phyloP scores from a whole-genome alignment of 1,140 invertebrate species.

The Panagrolaimus sp. region DNA sequence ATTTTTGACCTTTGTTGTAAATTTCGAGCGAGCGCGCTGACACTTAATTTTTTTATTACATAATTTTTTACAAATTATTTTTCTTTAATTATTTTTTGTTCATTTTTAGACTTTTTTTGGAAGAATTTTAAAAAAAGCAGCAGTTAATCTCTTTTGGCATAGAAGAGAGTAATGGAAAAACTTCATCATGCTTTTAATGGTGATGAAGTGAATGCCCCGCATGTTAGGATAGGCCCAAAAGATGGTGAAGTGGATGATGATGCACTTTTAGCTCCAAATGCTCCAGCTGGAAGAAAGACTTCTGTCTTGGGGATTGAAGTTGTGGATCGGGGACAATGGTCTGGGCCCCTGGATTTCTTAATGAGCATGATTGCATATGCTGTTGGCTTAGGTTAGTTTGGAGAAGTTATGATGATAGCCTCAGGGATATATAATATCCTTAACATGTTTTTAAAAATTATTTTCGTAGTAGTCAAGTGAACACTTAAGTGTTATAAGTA shows the following conservation, averaged over 20 bases:
- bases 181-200: slow-evolving; percentile 1
- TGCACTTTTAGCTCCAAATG: slow-evolving; percentile 10
- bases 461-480: no score
- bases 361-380: slow-evolving; percentile 73
- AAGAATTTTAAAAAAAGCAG: no score
- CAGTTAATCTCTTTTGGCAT: no score
- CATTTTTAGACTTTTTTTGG: no score
- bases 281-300: slow-evolving; percentile 37
- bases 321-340: slow-evolving; percentile 56
- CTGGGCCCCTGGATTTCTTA: slow-evolving; percentile 47
- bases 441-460: no score
- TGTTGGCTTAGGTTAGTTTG: slow-evolving; percentile 68
- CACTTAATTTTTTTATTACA: no score
- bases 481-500: no score
- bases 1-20: no score
- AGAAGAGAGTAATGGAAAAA: neutral
- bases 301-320: slow-evolving; percentile 43
- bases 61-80: no score
- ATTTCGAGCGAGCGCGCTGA: no score
- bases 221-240: neutral
- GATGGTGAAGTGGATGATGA: neutral
- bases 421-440: no score
- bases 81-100: no score
- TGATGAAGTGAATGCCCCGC: neutral
- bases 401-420: neutral